Evolutionary conservation across 2,888 invertebrate genomes (phyloP), one percentile per base, ranked within the genome.

Genomic region (Caenorhabditis sp.): DNA sequence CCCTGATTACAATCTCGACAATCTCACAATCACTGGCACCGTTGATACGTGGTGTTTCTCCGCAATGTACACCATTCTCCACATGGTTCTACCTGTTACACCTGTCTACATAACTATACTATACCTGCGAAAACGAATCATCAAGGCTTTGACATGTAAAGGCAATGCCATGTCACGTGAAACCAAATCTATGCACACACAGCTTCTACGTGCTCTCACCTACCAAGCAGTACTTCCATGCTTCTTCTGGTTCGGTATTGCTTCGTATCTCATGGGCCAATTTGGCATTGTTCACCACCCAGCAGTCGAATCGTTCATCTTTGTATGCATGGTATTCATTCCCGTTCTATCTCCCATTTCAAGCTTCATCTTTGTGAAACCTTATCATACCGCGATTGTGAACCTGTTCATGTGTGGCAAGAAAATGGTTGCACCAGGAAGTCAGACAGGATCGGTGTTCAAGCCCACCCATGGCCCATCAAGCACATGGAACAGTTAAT

Each of bases 1-100:
- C 19, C 78, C 75, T 4, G 59, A 67, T 8, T 78, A 78, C 49
- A 49, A 69, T 6, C 37, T 72, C 1, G 53, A 66, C 21, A 67
- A 69, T 21, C 54, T 23, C 0, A 64, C 73, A 0, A 61, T 78
- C 4, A 66, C 60, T 26, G 63, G 63, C 14, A 60, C 61, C 3
- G 51, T 50, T 1, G 58, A 69, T 26, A 65, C 36, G 43, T 57
- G 53, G 1, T 50, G 43, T 12, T 69, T 64, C 57, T 50, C 53
- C 17, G 49, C 64, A 37, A 55, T 69, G 65, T 64, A 57, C 49
- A 54, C 64, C 12, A 69, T 69, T 26, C 43, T 64, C 26, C 69
- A 69, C 59, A 61, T 69, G 69, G 55, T 55, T 10, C 43, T 69
- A 10, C 62, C 62, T 27, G 55, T 62, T 6, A 65, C 69, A 26